These are phyloP conservation scores for Otis tarda DNA, from an alignment of 2,113 vertebrate species.

Conservation along the genomic window DNA sequence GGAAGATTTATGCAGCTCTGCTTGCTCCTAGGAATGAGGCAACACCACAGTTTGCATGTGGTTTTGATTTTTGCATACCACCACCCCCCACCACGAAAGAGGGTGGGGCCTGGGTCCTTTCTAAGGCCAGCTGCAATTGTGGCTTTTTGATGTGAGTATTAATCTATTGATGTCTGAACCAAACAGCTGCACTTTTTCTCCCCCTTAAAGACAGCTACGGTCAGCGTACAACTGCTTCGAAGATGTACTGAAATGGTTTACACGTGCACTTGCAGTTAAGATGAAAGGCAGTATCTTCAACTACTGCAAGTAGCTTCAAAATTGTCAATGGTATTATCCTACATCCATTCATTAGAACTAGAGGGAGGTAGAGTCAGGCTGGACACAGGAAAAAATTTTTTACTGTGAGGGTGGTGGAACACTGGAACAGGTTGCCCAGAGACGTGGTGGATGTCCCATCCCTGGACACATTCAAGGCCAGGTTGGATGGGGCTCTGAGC, in stretches of 20 bases:
- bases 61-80: neutral
- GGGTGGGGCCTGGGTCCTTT: neutral
- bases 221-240: neutral
- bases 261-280: neutral
- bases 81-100: accelerated
- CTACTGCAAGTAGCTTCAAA: neutral
- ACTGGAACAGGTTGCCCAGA: no score
- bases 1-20: neutral
- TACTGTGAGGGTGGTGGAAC: no score
- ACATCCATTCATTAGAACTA: neutral
- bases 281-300: neutral
- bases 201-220: neutral
- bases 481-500: no score
- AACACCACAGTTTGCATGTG: neutral
- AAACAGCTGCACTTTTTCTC: neutral
- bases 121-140: neutral
- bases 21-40: neutral
- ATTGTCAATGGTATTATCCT: neutral
- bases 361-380: no score
- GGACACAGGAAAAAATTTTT: no score
- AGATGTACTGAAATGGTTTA: neutral
- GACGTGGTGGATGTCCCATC: no score
- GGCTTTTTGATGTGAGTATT: neutral
- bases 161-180: neutral
- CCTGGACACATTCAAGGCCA: no score